Base-by-base conservation (phyloP, 1,140 invertebrate species). In the Zophobas morio region DNA sequence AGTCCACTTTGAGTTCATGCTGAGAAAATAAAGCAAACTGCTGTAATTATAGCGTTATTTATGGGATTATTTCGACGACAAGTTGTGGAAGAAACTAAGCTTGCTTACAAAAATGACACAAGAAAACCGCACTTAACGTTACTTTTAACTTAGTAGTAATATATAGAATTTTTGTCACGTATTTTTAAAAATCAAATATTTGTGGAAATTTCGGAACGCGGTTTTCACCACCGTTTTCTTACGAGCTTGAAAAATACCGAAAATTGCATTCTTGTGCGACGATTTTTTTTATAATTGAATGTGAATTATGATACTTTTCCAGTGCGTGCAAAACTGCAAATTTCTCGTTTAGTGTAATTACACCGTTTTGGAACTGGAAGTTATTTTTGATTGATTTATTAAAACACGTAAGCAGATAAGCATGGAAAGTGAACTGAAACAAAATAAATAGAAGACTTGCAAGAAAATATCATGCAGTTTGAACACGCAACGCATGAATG, bases 401-500 rank as follows among this genome's bases (percentile, higher is more conserved):
- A 36, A 32, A 2, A 56, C 32, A 60, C 34, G 6, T 36, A 39
- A 66, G 39, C 60, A 66, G 71, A 73, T 73, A 73, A 54, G 71
- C 54, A 73, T 34, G 71, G 71, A 73, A 73, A 73, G 71, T 73
- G 71, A 53, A 33, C 49, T 73, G 71, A 54, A 73, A 66, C 39
- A 39, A 66, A 73, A 73, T 73, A 73, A 73, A 73, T 73, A 73
- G 71, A 73, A 54, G 71, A 73, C n/a, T 66, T 73, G 49, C 71
- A 73, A 73, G 34, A 54, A 73, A 73, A 73, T 73, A 56, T 73
- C 54, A 73, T 73, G 71, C 49, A 73, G 71, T 73, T 73, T 56
- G 42, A 73, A 73, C 71, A 73, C 71, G 71, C 71, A 73, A 73
- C 36, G 36, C 71, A 73, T 73, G 71, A 73, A 73, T 73, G 71